phyloP scores from a whole-genome alignment of 2,888 invertebrate genomes.

The Aleiodes alternator region DNA sequence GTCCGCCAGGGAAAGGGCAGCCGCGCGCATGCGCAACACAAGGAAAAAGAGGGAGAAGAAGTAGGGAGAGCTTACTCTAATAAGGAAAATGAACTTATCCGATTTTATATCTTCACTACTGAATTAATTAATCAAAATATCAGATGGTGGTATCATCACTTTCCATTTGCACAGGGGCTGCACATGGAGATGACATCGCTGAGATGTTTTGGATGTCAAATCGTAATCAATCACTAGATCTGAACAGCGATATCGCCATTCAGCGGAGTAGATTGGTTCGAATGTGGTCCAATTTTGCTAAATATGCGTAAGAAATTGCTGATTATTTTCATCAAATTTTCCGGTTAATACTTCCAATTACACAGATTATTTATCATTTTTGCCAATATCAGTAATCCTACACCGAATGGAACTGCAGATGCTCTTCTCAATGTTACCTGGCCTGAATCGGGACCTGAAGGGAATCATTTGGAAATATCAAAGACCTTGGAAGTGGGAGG shows the following conservation, averaged over 20 bases:
- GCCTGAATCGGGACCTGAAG: slow-evolving; percentile 49
- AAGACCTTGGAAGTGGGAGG: slow-evolving; percentile 8
- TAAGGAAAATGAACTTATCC: too few species aligned
- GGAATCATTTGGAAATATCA: slow-evolving; percentile 53
- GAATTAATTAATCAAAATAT: too few species aligned
- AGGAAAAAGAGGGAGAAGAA: too few species aligned
- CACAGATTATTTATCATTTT: not conserved
- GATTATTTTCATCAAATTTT: not conserved
- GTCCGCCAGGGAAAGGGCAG: too few species aligned
- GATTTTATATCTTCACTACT: too few species aligned
- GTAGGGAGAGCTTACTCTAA: too few species aligned
- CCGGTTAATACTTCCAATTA: not conserved
- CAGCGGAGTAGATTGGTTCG: slow-evolving; percentile 76
- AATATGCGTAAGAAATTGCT: slow-evolving; percentile 47
- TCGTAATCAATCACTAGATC: slow-evolving; percentile 51
- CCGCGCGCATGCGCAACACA: too few species aligned
- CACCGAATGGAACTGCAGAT: slow-evolving; percentile 48
- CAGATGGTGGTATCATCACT: too few species aligned
- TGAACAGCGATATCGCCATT: slow-evolving; percentile 58
- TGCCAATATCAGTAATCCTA: slow-evolving; percentile 56
- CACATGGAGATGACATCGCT: slow-evolving; percentile 80
- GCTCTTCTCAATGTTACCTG: slow-evolving; percentile 46
- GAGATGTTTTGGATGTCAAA: slow-evolving; percentile 76
- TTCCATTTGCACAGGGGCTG: slow-evolving; percentile 73
- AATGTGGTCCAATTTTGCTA: slow-evolving; percentile 77